Evolutionary conservation across 2,888 invertebrate species (phyloP), one percentile per base, ranked within the genome.

Genomic region (Ommatoiulus sabulosus): DNA sequence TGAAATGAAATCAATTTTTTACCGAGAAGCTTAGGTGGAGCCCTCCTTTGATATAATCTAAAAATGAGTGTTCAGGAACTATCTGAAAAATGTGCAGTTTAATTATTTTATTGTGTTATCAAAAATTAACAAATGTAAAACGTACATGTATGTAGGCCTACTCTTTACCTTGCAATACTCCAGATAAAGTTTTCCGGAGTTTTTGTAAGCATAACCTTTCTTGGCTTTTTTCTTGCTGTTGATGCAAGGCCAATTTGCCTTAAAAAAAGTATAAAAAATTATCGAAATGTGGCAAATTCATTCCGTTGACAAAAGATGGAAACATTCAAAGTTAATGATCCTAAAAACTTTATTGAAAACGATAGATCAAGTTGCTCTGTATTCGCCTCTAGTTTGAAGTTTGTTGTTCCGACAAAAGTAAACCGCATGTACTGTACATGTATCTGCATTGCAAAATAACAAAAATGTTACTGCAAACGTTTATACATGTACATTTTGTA

Each of bases 131-230:
- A 44, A 10, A 86, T 12, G 44, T 20, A 1, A 12, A 15, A 8
- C 8, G 24, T 24, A 63, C n/a, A 17, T 46, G 46, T 48, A 3
- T 48, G 3, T 48, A 24, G 17, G 84, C 15, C 44, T 44, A 8
- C 44, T 12, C 6, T 44, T 86, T 48, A 86, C 86, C 86, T 87
- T 87, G 35, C 43, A 87, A 24, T 87, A 43, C 8, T 94, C 93
- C 52, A 94, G 90, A 89, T 93, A 93, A 8, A 92, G 92, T 90
- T 91, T 90, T 46, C 94, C 94, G 24, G 94, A 94, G 90, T 93
- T n/a, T 72, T 72, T 72, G 24, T 72, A 72, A 24, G 72, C 24
- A 24, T 3, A 7, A 10, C 92, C 90, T 92, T 93, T 91, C 94
- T 94, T 84, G 91, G 91, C 90, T 92, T 93, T 91, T 94, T 94